Conservation (phyloP, 2,797 vertebrate species). For the Percopsis omiscomaycus region DNA sequence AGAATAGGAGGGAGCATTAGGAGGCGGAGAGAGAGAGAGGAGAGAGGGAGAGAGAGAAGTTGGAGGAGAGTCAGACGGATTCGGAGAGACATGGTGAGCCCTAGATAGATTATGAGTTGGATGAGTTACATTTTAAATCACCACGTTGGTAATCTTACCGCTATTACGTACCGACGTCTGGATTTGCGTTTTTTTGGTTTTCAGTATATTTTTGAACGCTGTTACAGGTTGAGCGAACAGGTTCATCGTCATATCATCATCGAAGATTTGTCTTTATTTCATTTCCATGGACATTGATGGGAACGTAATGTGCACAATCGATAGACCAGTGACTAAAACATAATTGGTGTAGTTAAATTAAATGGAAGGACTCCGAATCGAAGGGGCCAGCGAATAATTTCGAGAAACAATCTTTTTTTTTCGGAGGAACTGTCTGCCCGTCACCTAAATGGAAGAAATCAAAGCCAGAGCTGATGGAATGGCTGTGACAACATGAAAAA, state of each 20-base stretch:
- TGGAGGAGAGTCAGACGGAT: conserved; percentile 70
- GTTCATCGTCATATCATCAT: conserved; percentile 43
- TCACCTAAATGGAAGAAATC: conserved; percentile 49
- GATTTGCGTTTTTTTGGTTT: neutral
- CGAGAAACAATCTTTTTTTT: conserved; percentile 27
- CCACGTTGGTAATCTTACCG: conserved; percentile 38
- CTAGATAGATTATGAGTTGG: conserved; percentile 58
- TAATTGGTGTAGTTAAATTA: conserved; percentile 39
- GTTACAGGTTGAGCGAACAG: conserved; percentile 69
- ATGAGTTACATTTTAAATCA: conserved; percentile 53
- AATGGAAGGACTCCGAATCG: conserved; percentile 59
- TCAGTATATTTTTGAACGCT: conserved; percentile 28
- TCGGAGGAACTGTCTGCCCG: conserved; percentile 64
- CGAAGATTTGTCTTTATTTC: conserved; percentile 54
- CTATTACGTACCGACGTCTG: conserved; percentile 15
- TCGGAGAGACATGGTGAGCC: conserved; percentile 52
- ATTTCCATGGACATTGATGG: conserved; percentile 44
- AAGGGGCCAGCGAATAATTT: conserved; percentile 55
- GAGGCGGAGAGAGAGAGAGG: conserved; percentile 62
- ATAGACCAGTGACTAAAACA: conserved; percentile 20
- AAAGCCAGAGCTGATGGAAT: conserved; percentile 63
- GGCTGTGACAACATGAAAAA: conserved; percentile 82
- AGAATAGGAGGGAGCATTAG: conserved; percentile 48
- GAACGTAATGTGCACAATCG: conserved; percentile 48
- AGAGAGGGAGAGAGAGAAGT: conserved; percentile 66